Evolutionary conservation across 1,140 invertebrate species (phyloP).

Genomic region (Leptinotarsa lineolata): DNA sequence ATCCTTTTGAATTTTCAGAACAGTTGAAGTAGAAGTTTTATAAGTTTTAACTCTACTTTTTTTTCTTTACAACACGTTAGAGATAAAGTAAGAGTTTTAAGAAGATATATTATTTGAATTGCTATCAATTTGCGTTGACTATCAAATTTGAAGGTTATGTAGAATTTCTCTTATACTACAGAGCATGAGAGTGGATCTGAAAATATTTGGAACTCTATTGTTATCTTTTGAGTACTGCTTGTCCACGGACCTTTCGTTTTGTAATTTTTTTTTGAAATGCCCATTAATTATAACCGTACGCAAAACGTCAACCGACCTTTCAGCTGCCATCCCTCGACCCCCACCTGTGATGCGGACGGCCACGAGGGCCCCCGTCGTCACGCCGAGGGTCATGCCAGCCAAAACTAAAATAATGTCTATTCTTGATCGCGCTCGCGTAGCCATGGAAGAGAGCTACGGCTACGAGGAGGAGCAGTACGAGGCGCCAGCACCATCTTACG

Average conservation of each 20-base stretch:
- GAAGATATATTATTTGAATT: no score
- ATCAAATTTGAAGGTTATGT: no score
- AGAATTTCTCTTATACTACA: no score
- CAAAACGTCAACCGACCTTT: slow-evolving; percentile 9
- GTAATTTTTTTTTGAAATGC: background rate
- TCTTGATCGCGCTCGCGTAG: slow-evolving; percentile 75
- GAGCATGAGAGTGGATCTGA: no score
- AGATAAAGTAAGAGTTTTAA: no score
- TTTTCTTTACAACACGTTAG: no score
- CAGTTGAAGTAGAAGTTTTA: no score
- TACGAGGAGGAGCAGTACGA: slow-evolving; percentile 52
- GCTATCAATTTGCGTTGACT: no score
- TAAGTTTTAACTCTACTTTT: no score
- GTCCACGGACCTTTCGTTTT: background rate
- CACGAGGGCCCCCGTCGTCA: slow-evolving; percentile 57
- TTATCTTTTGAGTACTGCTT: background rate
- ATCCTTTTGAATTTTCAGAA: no score
- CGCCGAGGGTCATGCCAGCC: slow-evolving; percentile 62
- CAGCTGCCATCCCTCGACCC: slow-evolving; percentile 37
- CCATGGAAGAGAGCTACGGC: slow-evolving; percentile 78
- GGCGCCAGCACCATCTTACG: slow-evolving; percentile 31
- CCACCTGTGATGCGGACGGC: slow-evolving; percentile 54
- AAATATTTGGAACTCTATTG: no score
- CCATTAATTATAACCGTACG: background rate
- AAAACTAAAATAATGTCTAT: slow-evolving; percentile 83